phyloP scores from a whole-genome alignment of 53 echinoderm and acorn worm genomes.

The Arbacia lixula region DNA sequence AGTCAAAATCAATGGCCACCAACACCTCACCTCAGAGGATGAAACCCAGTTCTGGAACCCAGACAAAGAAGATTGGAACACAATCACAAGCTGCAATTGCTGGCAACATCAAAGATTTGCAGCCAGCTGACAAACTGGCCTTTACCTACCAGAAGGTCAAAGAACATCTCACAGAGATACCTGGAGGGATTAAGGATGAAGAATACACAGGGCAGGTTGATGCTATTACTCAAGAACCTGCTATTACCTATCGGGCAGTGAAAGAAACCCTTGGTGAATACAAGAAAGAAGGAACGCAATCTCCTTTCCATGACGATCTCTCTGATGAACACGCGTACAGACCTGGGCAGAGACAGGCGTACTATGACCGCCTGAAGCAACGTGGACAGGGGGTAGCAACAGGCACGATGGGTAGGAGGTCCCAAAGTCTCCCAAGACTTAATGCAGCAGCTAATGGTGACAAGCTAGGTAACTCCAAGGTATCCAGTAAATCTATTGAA shows the following conservation, averaged over 20 bases:
- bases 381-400: conserved; percentile 38
- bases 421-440: conserved; percentile 68
- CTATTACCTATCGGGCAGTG: background rate
- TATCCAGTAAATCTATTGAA: background rate
- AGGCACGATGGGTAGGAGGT: conserved; percentile 33
- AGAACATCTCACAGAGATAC: background rate
- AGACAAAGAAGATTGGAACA: background rate
- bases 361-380: conserved; percentile 68
- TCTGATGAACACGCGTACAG: conserved; percentile 11
- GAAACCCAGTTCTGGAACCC: too few species aligned
- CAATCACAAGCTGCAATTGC: background rate
- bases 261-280: too few species aligned
- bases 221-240: too few species aligned
- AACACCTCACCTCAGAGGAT: too few species aligned
- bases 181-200: too few species aligned
- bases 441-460: conserved; percentile 16
- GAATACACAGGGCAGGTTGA: too few species aligned
- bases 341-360: conserved; percentile 58
- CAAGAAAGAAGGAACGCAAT: background rate
- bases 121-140: background rate
- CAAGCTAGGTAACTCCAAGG: background rate
- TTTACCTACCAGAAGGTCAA: background rate
- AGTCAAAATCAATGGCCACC: background rate
- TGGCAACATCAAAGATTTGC: conserved; percentile 37
- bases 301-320: conserved; percentile 21